A percentile compares a stretch with the other conserved stretches of the same genome.
These are phyloP conservation scores for Isoperla grammatica DNA, from an alignment of 2,888 invertebrate species.

Conservation along the genomic window DNA sequence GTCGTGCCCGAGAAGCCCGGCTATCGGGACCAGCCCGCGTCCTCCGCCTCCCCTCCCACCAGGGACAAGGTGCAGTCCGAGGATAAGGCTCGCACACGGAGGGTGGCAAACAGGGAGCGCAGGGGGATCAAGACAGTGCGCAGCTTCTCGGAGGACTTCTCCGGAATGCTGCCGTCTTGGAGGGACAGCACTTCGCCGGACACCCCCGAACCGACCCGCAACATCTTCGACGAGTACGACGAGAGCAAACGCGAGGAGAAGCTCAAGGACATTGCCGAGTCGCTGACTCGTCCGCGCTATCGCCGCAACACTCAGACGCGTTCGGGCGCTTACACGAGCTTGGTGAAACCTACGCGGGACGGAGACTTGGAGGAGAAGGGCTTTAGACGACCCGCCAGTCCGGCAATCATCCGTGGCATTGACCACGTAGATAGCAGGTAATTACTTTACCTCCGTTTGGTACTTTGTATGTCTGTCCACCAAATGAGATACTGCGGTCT, in stretches of 20 bases:
- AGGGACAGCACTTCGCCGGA: conserved; percentile 22
- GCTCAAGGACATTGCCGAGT: conserved; percentile 76
- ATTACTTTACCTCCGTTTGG: too few relatives aligned
- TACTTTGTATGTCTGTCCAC: too few relatives aligned
- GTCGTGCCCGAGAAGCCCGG: conserved; percentile 22
- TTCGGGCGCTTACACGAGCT: conserved; percentile 23
- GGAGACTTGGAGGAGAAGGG: conserved; percentile 39
- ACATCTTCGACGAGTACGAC: conserved; percentile 33
- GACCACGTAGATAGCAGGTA: conserved; percentile 25
- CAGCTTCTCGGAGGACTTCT: conserved; percentile 38
- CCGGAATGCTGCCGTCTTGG: conserved; percentile 36
- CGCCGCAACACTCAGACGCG: conserved; percentile 43
- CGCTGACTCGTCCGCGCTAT: conserved; percentile 65
- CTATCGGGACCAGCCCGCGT: conserved; percentile 63
- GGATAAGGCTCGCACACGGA: conserved; percentile 52
- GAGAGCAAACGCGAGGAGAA: conserved; percentile 61
- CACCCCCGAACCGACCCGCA: background rate
- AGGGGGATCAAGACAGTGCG: conserved; percentile 37
- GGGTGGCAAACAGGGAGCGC: conserved; percentile 38
- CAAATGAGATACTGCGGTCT: too few relatives aligned
- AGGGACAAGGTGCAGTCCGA: conserved; percentile 67
- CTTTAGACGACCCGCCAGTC: conserved; percentile 35
- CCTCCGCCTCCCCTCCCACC: conserved; percentile 73
- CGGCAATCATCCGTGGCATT: conserved; percentile 10
- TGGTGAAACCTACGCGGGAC: conserved; percentile 42